Base-by-base conservation (phyloP, 2,113 vertebrate species). In the Cariama cristata region DNA sequence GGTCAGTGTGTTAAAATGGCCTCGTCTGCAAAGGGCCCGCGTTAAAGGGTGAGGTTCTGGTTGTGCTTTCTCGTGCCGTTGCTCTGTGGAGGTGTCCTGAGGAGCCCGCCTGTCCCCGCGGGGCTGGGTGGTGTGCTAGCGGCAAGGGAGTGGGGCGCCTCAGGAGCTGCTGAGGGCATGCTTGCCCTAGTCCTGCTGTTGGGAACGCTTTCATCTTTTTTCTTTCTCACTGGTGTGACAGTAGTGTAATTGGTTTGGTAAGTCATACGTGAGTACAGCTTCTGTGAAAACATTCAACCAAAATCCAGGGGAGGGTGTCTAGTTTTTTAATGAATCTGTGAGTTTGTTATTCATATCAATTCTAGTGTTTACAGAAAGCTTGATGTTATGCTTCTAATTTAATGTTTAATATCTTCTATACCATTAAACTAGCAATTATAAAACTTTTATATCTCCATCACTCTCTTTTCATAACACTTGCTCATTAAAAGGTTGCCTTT, bases 21-120 rank as follows among this genome's bases (percentile, higher is more conserved):
- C 9, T 2, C 0, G 3, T 63, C 30, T 12, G 30, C 24, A 3
- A 28, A 12, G 33, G 28, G 9, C 8, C 8, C 2, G 3, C 4
- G 2, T 26, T n/a, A 4, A 62, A 42, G 19, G 4, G 3, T 35
- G 8, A 10, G 1, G 19, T 19, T 33, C n/a, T 7, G 7, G 12
- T 8, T 35, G 18, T 3, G 2, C 6, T 28, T 33, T 21, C 15
- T 44, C 11, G 26, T 32, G 53, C 18, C 0, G 2, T 20, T 26
- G 23, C 14, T 14, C 21, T n/a, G 11, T 14, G 8, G 24, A 17
- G 15, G 32, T 26, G 13, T 27, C 18, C 24, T 7, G 1, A 12
- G 23, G 45, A 53, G 5, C 10, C 6, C 12, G 17, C 11, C 24
- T 9, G 38, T 6, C 35, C 5, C 44, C 1, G 1, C 2, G 3